Evolutionary conservation across 2,888 invertebrate species (phyloP), one percentile per base, ranked within the genome.

Genomic region (Agrotis exclamationis): DNA sequence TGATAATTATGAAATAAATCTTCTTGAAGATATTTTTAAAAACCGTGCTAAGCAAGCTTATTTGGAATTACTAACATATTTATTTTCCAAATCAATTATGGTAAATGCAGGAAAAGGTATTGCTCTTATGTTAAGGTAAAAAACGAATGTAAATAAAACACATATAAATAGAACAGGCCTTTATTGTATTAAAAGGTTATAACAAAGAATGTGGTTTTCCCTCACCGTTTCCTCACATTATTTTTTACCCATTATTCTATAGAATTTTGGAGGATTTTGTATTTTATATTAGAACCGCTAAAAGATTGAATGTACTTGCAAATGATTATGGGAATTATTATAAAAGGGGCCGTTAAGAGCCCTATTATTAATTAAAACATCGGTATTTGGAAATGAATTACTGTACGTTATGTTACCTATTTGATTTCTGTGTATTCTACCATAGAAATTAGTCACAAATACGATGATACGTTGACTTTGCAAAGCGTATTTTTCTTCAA

Each of bases 191-290:
- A 45, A 33, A 45, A 45, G 22, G 45, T 33, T 68, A 11, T n/a
- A 45, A 53, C 14, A 53, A 53, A 45, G 18, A 18, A 68, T 11
- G n/a, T 16, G 14, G 28, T 47, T 70, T 47, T 24, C n/a, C 9
- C 9, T n/a, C 22, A 16, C 20, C 39, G 16, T 70, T 54, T 54
- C 9, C 53, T 70, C 13, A 39, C 9, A 39, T 70, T 54, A 47
- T 47, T 39, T 9, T 39, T 39, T 56, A 47, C 13, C 9, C 2
- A 39, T 20, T 48, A n/a, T 47, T 70, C 18, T 56, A 44, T 20
- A 28, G 20, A 70, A 39, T 14, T 53, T 51, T 7, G 13, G 22
- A 45, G 44, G 20, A 5, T 44, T 44, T 53, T 20, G 24, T 51
- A 33, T 16, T 66, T 69, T 33, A n/a, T 69, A 51, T 51, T 14